phyloP scores from a whole-genome alignment of 37 sponge, comb jelly and placozoan species.

The Aphrocallistes beatrix region DNA sequence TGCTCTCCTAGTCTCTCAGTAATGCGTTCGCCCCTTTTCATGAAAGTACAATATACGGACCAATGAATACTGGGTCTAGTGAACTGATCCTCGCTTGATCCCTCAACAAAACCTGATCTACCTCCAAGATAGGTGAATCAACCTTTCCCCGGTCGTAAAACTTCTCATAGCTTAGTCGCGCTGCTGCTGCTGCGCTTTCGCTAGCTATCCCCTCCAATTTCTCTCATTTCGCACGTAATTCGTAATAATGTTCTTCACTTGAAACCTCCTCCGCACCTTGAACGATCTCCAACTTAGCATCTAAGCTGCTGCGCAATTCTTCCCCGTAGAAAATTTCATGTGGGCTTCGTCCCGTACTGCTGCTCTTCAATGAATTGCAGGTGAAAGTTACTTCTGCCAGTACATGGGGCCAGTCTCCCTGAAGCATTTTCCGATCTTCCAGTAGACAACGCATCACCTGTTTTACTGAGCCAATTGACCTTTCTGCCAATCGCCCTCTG shows the following conservation, averaged over 20 bases:
- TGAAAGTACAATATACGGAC: not conserved
- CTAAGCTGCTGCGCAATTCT: not conserved
- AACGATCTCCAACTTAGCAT: not conserved
- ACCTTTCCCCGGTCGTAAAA: not conserved
- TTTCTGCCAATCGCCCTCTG: not conserved
- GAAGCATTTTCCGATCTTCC: not conserved
- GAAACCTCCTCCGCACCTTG: too few relatives aligned
- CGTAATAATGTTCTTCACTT: not conserved
- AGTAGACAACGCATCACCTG: slow-evolving; percentile 9
- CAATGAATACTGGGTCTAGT: not conserved
- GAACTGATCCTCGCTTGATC: not conserved
- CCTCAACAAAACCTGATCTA: not conserved
- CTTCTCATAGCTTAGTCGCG: not conserved
- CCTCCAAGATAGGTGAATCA: not conserved
- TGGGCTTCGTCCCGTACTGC: not conserved
- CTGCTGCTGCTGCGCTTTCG: not conserved
- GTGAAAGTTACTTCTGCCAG: not conserved
- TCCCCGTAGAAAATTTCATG: not conserved
- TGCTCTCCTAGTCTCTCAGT: too few relatives aligned
- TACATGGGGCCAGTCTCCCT: not conserved
- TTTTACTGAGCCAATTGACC: not conserved
- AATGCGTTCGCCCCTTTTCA: not conserved
- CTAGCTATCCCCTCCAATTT: not conserved
- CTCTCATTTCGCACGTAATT: not conserved
- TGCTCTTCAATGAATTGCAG: not conserved